Evolutionary conservation across 2,888 invertebrate genomes (phyloP).

Genomic region (Nemotelus pantherinus): DNA sequence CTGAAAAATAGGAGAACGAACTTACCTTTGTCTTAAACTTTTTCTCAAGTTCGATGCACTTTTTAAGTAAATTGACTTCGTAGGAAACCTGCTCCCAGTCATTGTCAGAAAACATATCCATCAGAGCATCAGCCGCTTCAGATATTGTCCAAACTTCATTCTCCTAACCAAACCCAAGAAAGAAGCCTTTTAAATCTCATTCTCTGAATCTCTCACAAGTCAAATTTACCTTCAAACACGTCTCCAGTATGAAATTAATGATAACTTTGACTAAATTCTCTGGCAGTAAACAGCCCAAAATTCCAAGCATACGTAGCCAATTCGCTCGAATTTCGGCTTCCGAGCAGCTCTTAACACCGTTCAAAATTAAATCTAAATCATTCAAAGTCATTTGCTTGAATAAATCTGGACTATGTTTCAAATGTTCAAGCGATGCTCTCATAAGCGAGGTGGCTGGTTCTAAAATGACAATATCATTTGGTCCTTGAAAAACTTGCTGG

Average conservation of each 20-base stretch:
- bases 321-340: slow-evolving; percentile 70
- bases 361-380: slow-evolving; percentile 64
- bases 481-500: slow-evolving; percentile 70
- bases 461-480: slow-evolving; percentile 67
- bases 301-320: slow-evolving; percentile 70
- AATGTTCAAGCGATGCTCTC: slow-evolving; percentile 77
- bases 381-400: slow-evolving; percentile 69
- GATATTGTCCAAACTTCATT: slow-evolving; percentile 77
- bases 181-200: background rate
- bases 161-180: slow-evolving; percentile 64
- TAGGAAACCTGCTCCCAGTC: slow-evolving; percentile 73
- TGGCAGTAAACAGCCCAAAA: slow-evolving; percentile 66
- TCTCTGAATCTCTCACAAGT: background rate
- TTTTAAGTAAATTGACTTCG: slow-evolving; percentile 73
- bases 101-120: slow-evolving; percentile 82
- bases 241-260: slow-evolving; percentile 71
- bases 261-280: slow-evolving; percentile 62
- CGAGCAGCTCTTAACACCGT: slow-evolving; percentile 67
- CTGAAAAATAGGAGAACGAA: background rate
- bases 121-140: slow-evolving; percentile 78
- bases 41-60: slow-evolving; percentile 69
- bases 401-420: slow-evolving; percentile 67
- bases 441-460: slow-evolving; percentile 79
- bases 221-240: slow-evolving; percentile 57
- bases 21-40: slow-evolving; percentile 74